phyloP scores from a whole-genome alignment of 2,797 vertebrate species.

The Gallirallus australis region DNA sequence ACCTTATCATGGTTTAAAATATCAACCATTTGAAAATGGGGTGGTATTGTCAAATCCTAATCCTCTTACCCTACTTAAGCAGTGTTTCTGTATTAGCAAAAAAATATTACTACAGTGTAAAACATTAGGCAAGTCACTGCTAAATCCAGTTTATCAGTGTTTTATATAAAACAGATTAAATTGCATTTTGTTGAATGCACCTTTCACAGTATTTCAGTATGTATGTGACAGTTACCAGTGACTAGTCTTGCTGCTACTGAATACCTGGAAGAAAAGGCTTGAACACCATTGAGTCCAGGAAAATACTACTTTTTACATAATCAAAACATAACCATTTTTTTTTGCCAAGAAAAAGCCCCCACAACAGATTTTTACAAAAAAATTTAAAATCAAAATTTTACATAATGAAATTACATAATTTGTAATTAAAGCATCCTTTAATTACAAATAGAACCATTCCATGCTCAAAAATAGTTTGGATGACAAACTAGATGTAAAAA shows the following conservation, averaged over 20 bases:
- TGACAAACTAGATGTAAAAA: not conserved
- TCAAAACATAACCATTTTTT: not conserved
- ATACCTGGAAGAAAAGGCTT: not conserved
- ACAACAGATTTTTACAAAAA: too few species aligned
- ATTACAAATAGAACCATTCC: not conserved
- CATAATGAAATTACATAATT: not conserved
- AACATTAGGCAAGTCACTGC: not conserved
- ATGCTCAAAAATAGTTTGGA: not conserved
- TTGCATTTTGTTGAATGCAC: not conserved
- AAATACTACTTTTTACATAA: not conserved
- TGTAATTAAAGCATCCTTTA: not conserved
- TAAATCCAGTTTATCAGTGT: not conserved
- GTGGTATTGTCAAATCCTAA: slow-evolving; percentile 46
- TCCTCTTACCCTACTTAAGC: slow-evolving; percentile 27
- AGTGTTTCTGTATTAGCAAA: not conserved
- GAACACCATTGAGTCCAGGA: not conserved
- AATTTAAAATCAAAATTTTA: not conserved
- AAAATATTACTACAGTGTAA: not conserved
- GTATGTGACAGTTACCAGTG: not conserved
- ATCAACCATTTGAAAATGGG: slow-evolving; percentile 38
- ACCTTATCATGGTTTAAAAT: slow-evolving; percentile 3
- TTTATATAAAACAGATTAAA: not conserved
- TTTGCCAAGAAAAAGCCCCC: too few species aligned
- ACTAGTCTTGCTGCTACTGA: not conserved
- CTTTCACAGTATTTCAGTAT: not conserved